Evolutionary conservation across 2,113 vertebrate species (phyloP), one percentile per base, ranked within the genome.

Genomic region (Rhinopomastus cyanomelas): DNA sequence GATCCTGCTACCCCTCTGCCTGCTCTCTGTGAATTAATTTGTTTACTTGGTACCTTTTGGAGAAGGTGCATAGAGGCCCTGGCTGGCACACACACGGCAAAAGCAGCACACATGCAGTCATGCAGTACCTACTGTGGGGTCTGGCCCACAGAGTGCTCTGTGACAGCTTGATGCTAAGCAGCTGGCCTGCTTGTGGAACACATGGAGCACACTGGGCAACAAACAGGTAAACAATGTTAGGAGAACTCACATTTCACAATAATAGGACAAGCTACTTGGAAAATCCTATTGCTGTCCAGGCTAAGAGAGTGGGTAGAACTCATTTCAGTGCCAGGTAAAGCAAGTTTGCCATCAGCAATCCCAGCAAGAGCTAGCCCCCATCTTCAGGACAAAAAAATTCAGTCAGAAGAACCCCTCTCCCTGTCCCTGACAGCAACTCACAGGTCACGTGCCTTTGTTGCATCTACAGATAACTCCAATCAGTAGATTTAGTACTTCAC

Each of bases 31-130:
- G 81, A 86, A 91, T 92, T 92, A 75, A 84, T 95, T 94, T 91
- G 90, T 90, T 95, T 91, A 76, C 86, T 88, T 5, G 83, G 55
- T 95, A 85, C 81, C 88, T 90, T 59, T 84, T 96, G 92, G 85
- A 94, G 1, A 81, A 93, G 92, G 90, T 95, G 81, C 0, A 1
- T 3, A 84, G 85, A 61, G 83, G 83, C 93, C 59, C 48, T 14
- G 25, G 86, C 81, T 84, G 90, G 88, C 48, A 44, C 92, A 73
- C 8, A 65, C 87, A 77, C 27, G 59, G 85, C 88, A 78, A 91
- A 81, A 91, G 69, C 55, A 61, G 81, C 86, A 79, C 91, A 90
- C 5, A 0, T 65, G 62, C 37, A 30, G 85, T 87, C 5, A 0
- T 65, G 62, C 37, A 30, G 85, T 87, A 48, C 66, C 90, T 82